Evolutionary conservation across 2,113 vertebrate species (phyloP).

Genomic region (Sitta europaea): DNA sequence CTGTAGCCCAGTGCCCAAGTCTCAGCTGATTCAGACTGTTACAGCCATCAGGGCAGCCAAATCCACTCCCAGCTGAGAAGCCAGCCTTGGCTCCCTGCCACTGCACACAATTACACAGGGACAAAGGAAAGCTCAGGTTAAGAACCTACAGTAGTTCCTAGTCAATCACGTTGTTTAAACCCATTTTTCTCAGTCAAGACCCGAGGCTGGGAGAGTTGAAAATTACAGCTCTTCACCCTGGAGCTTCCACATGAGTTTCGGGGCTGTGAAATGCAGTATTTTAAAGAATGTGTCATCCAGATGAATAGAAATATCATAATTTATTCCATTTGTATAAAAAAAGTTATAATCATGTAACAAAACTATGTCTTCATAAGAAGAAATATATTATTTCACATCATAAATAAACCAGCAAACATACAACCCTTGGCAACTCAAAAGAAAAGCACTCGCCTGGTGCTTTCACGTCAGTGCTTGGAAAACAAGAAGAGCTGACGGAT

Average conservation of each 20-base stretch:
- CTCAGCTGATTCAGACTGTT: not conserved
- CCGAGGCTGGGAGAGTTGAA: not conserved
- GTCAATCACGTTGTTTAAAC: not conserved
- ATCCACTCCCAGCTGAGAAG: not conserved
- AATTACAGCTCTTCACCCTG: not conserved
- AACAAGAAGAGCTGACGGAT: slow-evolving; percentile 57
- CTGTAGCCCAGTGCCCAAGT: not conserved
- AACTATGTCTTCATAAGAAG: slow-evolving; percentile 76
- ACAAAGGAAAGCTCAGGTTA: not conserved
- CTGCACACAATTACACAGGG: not conserved
- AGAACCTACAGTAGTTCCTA: not conserved
- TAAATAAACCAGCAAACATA: slow-evolving; percentile 81
- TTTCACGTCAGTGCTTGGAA: slow-evolving; percentile 73
- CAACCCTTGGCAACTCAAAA: slow-evolving; percentile 72
- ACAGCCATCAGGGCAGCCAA: not conserved
- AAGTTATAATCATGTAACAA: slow-evolving; percentile 78
- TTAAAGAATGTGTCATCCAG: not conserved
- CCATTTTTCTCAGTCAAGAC: not conserved
- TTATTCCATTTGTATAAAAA: slow-evolving; percentile 83
- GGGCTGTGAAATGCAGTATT: not conserved
- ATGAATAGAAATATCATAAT: slow-evolving; percentile 81
- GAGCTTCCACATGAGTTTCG: not conserved
- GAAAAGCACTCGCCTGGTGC: slow-evolving; percentile 70
- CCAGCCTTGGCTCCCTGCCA: not conserved
- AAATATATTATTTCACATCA: slow-evolving; percentile 84